phyloP scores from a whole-genome alignment of 1,140 invertebrate species.

The Drosophila mayri region DNA sequence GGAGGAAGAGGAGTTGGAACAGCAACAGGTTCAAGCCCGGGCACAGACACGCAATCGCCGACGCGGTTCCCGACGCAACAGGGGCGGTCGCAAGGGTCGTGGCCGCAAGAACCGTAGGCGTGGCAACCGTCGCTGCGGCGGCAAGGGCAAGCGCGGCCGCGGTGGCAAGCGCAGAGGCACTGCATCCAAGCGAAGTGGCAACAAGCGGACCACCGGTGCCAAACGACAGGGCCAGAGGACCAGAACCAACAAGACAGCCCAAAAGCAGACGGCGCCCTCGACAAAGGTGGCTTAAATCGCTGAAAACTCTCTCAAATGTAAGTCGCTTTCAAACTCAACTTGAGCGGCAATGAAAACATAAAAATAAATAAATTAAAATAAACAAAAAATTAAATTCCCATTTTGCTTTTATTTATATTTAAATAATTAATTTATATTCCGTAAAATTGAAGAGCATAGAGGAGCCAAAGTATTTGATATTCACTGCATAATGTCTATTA shows the following conservation, averaged over 20 bases:
- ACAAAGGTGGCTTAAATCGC: constrained; percentile 13
- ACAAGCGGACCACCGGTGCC: constrained; percentile 14
- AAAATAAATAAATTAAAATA: not conserved
- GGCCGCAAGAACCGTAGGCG: constrained; percentile 26
- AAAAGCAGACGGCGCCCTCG: constrained; percentile 21
- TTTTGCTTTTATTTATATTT: not conserved
- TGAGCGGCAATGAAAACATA: not conserved
- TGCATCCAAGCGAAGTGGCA: constrained; percentile 21
- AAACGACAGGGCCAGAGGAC: constrained; percentile 28
- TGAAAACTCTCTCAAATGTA: not conserved
- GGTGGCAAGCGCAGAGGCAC: constrained; percentile 32
- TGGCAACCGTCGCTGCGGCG: constrained; percentile 35
- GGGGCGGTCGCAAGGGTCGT: constrained; percentile 29
- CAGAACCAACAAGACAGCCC: constrained; percentile 8
- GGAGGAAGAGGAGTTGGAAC: constrained; percentile 8
- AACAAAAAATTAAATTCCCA: constrained; percentile 2
- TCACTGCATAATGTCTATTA: not conserved
- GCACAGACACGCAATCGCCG: not conserved
- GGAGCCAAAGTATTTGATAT: constrained; percentile 24
- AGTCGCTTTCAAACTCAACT: constrained; percentile 14
- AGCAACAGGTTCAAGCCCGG: not conserved
- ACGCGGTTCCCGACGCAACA: constrained; percentile 12
- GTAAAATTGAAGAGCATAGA: constrained; percentile 15
- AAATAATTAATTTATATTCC: too few species aligned
- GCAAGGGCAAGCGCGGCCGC: constrained; percentile 17